Evolutionary conservation across 2,888 invertebrate species (phyloP).

Genomic region (Strigamia transsilvanica): DNA sequence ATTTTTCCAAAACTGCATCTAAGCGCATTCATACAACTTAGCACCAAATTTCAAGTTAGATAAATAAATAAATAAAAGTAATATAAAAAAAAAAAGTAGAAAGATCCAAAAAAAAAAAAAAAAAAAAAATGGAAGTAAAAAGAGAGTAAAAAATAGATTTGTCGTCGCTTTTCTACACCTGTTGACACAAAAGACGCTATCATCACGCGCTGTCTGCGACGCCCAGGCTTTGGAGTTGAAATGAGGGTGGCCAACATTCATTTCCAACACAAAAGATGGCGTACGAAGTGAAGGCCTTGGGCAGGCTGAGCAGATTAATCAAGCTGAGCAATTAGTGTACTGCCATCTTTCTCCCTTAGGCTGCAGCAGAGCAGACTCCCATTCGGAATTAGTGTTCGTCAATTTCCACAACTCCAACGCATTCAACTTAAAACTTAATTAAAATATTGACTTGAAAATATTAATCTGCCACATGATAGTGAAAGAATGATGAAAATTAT

Average conservation of each 20-base stretch:
- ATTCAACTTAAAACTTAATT: conserved; percentile 51
- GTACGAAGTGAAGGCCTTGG: conserved; percentile 11
- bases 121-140: too few species aligned
- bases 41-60: conserved; percentile 20
- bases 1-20: not conserved
- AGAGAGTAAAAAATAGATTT: conserved; percentile 27
- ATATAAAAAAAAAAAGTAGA: not conserved
- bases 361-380: conserved; percentile 15
- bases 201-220: conserved; percentile 3
- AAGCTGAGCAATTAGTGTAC: conserved; percentile 50
- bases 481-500: not conserved
- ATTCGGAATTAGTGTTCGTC: conserved; percentile 50
- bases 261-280: conserved; percentile 41
- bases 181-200: conserved; percentile 38
- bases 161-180: conserved; percentile 24
- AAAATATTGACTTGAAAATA: conserved; percentile 39
- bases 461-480: not conserved
- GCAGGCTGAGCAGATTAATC: conserved; percentile 50
- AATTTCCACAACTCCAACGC: conserved; percentile 4
- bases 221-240: not conserved
- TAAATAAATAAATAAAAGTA: not conserved
- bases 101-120: not conserved
- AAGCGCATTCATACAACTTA: conserved; percentile 28
- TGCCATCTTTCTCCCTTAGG: conserved; percentile 49
- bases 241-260: conserved; percentile 32